A percentile compares a stretch with the other conserved stretches of the same genome.
Conservation (phyloP, 2,888 invertebrate genomes). For the Phorcus lineatus region DNA sequence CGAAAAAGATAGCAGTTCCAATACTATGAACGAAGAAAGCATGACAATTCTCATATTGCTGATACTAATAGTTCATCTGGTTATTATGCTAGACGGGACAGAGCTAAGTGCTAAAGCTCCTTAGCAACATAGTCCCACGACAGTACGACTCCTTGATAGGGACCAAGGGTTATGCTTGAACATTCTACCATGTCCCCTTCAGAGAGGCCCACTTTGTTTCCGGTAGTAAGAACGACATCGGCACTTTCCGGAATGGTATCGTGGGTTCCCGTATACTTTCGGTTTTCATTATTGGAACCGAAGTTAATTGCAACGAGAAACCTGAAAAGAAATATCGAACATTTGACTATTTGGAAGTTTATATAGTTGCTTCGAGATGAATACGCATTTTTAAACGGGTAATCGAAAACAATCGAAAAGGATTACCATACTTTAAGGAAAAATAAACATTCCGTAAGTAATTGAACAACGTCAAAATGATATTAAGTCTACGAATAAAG, state of each 20-base stretch:
- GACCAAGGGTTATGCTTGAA: conserved; percentile 49
- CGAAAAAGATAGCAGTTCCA: no score
- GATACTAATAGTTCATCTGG: no score
- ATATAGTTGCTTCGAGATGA: background rate
- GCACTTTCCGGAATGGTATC: conserved; percentile 51
- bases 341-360: background rate
- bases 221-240: conserved; percentile 53
- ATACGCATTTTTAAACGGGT: no score
- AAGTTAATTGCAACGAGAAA: conserved; percentile 70
- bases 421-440: no score
- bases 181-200: conserved; percentile 50
- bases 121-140: conserved; percentile 68
- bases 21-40: no score
- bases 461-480: no score
- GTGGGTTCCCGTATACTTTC: conserved; percentile 55
- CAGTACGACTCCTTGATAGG: conserved; percentile 66
- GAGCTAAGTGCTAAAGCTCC: conserved; percentile 46
- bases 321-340: conserved; percentile 41
- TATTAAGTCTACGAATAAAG: no score
- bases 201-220: conserved; percentile 36
- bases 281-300: conserved; percentile 47
- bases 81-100: background rate
- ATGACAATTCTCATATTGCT: no score
- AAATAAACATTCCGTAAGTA: no score
- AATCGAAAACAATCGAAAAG: no score